Evolutionary conservation across 2,797 vertebrate genomes (phyloP), one percentile per base, ranked within the genome.

Genomic region (Morus bassanus): DNA sequence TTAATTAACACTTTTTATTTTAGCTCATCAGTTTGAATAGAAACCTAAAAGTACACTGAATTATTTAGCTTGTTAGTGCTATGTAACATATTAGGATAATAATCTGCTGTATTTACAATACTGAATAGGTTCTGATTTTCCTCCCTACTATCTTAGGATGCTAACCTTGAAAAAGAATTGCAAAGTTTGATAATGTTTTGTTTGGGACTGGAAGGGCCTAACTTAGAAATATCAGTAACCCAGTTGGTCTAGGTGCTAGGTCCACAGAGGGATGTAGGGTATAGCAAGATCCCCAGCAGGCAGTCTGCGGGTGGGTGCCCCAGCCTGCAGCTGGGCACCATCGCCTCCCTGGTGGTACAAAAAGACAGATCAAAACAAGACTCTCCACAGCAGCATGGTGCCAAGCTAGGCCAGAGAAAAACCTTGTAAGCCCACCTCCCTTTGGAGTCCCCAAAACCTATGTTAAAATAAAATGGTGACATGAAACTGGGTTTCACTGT

Each of bases 1-100:
- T 94, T 94, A 88, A 97, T 96, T 95, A 96, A 96, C 93, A 75
- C 78, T 88, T 87, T 82, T 95, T 80, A 93, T 85, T 95, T 96
- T 56, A 84, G 85, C 91, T 94, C 82, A 93, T 92, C 89, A 88
- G 14, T 86, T 65, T 89, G 85, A 96, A 89, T 78, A 84, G 68
- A 84, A 39, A 59, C 65, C 50, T 92, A 46, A 86, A 95, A 95
- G 48, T 17, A 17, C 41, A 37, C 70, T 92, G 69, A 94, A 95
- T 96, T 95, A 96, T 88, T 91, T 41, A 81, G 79, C 93, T 94
- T 81, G 60, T 89, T 92, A 81, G 46, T 78, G 65, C 72, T 76
- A 35, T 82, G 39, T 89, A 94, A 94, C 28, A 3, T 37, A 81
- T 68, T 81, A 89, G 63, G 79, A 77, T 93, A 94, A 95, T 75